Evolutionary conservation across 2,888 invertebrate genomes (phyloP).

Genomic region (Spisula solida): DNA sequence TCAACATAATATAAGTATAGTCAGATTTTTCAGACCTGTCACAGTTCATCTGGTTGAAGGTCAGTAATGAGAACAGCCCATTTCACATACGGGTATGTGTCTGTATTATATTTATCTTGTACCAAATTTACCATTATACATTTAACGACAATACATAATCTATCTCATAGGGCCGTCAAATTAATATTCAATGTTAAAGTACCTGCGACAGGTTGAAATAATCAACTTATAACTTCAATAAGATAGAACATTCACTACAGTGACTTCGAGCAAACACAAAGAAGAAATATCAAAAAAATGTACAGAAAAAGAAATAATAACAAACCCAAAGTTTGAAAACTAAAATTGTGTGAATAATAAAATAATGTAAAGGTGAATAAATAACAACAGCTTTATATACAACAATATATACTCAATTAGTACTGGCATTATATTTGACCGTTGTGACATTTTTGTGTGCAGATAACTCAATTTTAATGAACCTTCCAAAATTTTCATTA

Average conservation of each 20-base stretch:
- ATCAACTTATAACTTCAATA: background rate
- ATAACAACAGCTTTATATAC: background rate
- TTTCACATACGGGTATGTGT: too few species aligned
- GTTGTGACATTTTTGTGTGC: background rate
- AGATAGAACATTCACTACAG: background rate
- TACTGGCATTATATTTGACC: conserved; percentile 30
- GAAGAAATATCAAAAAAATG: background rate
- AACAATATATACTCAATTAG: conserved; percentile 29
- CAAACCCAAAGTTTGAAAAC: background rate
- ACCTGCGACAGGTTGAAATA: too few species aligned
- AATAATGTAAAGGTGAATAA: conserved; percentile 1
- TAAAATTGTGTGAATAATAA: background rate
- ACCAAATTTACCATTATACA: too few species aligned
- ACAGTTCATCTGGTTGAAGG: too few species aligned
- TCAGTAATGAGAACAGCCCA: too few species aligned
- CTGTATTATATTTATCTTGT: too few species aligned
- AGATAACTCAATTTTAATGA: background rate
- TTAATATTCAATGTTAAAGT: too few species aligned
- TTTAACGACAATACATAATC: too few species aligned
- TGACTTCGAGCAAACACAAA: background rate
- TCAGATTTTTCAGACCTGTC: too few species aligned
- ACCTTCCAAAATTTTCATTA: too few species aligned
- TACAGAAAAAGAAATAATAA: background rate
- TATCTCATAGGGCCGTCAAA: too few species aligned
- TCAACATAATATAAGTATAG: too few species aligned